Evolutionary conservation across 2,888 invertebrate species (phyloP).

Genomic region (Rhagonycha lutea): DNA sequence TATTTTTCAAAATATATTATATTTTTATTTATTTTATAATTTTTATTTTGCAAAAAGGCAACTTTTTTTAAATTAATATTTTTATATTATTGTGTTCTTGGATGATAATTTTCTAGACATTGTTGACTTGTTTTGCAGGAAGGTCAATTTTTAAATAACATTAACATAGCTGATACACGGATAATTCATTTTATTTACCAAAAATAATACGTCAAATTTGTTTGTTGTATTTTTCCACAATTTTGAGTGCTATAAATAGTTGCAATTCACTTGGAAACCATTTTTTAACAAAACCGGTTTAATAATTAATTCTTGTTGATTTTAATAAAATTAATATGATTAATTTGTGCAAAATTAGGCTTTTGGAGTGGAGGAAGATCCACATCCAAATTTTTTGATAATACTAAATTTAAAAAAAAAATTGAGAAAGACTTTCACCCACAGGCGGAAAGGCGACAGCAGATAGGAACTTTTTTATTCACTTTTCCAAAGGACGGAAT

Average conservation of each 20-base stretch:
- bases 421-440: no score
- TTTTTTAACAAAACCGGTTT: neutral
- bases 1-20: neutral
- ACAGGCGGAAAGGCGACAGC: no score
- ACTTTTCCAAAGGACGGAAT: neutral
- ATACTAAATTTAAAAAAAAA: neutral
- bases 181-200: neutral
- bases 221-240: neutral
- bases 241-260: neutral
- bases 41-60: neutral
- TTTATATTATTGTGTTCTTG: neutral
- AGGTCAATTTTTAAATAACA: neutral
- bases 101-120: neutral
- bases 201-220: neutral
- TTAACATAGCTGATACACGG: no score
- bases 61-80: neutral
- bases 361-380: no score
- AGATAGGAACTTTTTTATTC: neutral
- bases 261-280: neutral
- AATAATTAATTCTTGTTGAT: neutral
- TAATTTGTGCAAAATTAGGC: neutral
- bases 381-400: neutral
- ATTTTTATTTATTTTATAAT: neutral
- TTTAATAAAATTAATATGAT: neutral
- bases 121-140: neutral